Conservation (phyloP, 2,113 vertebrate genomes). For the Ptilonorhynchus violaceus region DNA sequence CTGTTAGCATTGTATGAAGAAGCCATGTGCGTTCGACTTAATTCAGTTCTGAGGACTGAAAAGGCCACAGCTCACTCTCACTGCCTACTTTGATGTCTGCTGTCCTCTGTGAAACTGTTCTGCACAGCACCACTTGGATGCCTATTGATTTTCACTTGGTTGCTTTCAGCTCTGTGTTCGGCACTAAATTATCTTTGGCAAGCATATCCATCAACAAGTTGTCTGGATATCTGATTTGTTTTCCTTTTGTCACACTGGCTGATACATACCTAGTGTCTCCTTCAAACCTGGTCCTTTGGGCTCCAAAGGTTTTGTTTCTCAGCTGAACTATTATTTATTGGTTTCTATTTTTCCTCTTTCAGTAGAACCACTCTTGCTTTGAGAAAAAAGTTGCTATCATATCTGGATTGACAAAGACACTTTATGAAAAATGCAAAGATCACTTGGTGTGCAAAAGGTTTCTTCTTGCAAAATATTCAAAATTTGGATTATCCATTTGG, state of each 20-base stretch:
- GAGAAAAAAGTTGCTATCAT: neutral
- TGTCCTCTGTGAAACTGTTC: constrained; percentile 28
- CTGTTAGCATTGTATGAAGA: constrained; percentile 64
- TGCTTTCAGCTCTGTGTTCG: constrained; percentile 35
- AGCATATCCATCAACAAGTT: constrained; percentile 63
- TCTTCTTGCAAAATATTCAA: neutral
- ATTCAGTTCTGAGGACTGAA: constrained; percentile 44
- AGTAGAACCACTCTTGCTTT: neutral
- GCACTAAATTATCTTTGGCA: constrained; percentile 60
- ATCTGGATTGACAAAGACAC: neutral
- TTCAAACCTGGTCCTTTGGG: neutral
- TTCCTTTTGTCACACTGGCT: neutral
- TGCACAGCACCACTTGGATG: constrained; percentile 6
- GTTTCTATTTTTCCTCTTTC: neutral
- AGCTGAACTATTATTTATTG: neutral
- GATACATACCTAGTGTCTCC: neutral
- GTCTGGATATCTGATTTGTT: neutral
- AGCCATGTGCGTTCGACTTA: constrained; percentile 41
- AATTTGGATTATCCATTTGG: neutral
- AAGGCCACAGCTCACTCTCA: constrained; percentile 58
- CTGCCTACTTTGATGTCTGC: constrained; percentile 52
- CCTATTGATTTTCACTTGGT: constrained; percentile 56
- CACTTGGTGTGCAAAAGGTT: neutral
- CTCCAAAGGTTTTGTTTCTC: neutral
- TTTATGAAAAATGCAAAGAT: neutral